Percentiles rank a stretch among this genome's conserved stretches.
Evolutionary conservation across 2,113 vertebrate species (phyloP).

Genomic region (Thermophis baileyi): DNA sequence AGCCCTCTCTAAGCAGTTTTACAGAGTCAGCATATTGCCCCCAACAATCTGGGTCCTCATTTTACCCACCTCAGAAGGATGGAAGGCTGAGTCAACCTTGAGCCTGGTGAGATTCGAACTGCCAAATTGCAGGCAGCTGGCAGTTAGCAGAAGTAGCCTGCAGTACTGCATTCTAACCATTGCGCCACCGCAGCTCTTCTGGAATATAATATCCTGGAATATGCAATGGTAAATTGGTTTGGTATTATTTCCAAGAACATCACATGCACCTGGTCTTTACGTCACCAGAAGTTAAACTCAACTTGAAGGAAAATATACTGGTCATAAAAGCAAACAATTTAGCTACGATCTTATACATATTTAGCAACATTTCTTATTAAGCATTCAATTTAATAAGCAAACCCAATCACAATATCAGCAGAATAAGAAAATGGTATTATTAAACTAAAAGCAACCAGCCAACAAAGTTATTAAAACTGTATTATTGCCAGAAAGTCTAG

Average conservation of each 20-base stretch:
- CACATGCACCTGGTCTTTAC: not conserved
- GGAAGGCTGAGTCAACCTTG: no score
- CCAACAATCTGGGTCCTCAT: no score
- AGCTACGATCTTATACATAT: not conserved
- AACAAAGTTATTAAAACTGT: not conserved
- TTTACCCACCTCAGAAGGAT: no score
- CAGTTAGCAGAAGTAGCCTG: no score
- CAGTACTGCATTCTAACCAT: no score
- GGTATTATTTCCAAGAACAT: not conserved
- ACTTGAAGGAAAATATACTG: not conserved
- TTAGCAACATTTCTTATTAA: not conserved
- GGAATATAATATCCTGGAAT: not conserved
- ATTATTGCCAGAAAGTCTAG: not conserved
- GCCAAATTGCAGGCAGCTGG: no score
- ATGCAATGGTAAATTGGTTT: not conserved
- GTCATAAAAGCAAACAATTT: not conserved
- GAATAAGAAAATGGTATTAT: not conserved
- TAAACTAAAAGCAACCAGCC: not conserved
- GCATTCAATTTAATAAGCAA: not conserved
- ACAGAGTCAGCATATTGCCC: no score
- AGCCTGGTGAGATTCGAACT: no score
- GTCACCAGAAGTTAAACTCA: not conserved
- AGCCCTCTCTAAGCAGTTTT: no score
- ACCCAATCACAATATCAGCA: not conserved
- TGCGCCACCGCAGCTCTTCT: no score